Base-by-base conservation (phyloP, 2,797 vertebrate genomes). In the Chanos chanos region DNA sequence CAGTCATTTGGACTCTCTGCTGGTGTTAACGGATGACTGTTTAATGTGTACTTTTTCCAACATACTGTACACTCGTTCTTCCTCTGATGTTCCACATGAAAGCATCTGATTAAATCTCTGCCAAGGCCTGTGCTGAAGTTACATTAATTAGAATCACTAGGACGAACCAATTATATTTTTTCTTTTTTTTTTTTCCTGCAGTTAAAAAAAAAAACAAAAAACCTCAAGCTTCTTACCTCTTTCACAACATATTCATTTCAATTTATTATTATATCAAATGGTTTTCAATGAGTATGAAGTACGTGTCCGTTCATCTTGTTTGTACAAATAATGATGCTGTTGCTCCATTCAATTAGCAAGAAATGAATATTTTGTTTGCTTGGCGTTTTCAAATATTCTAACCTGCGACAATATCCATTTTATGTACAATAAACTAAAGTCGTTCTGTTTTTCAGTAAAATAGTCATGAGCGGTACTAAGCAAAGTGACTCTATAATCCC, bases 111-210 rank as follows among this genome's bases (percentile, higher is more conserved):
- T 63, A 61, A 25, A 58, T 47, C 28, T 44, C 51, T 33, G 24
- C 19, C 24, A 15, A 16, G 33, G 28, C 47, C 48, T 40, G 25
- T 28, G 41, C 22, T 60, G 28, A 60, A 45, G 28, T 45, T 44
- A 25, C 30, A 27, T 41, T 65, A 73, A 70, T 66, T 50, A 65
- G 4, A 7, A 43, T 3, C 2, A 18, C 51, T 62, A 56, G 53
- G 37, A 62, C 33, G 15, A 62, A 52, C 9, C 39, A 67, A 60
- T 70, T 44, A 36, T 52, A 33, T 30, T 61, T 24, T 59, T 61
- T 34, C 53, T 45, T n/a, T n/a, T n/a, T n/a, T n/a, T n/a, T n/a
- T n/a, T n/a, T n/a, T n/a, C n/a, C n/a, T n/a, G n/a, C n/a, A n/a
- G n/a, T n/a, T n/a, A n/a, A n/a, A n/a, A n/a, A n/a, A n/a, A n/a